Base-by-base conservation (phyloP, 2,888 invertebrate species). In the Napeogenes inachia region DNA sequence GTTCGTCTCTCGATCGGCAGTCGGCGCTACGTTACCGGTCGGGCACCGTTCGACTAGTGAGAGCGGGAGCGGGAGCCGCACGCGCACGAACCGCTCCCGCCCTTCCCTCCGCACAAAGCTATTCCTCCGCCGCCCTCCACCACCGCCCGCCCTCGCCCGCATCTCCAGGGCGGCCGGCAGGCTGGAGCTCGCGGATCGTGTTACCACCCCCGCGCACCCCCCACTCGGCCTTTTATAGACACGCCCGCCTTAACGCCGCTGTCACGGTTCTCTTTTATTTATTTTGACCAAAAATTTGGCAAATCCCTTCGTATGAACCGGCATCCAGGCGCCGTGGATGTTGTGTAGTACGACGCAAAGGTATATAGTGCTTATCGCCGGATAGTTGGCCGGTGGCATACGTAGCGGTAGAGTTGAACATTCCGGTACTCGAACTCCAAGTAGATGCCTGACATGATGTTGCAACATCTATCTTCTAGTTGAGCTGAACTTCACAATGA, bases 21-120 rank as follows among this genome's bases (percentile, higher is more conserved):
- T 89, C 89, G 89, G 88, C 89, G 89, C 89, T 88, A 89, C 89
- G 89, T 89, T 90, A 89, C 89, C 89, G 89, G 89, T 89, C 89
- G 89, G 89, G 89, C 89, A 89, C 89, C 89, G 89, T 89, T 89
- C 89, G 89, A 89, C 89, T 89, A 89, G 89, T 89, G 89, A 90
- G 89, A 84, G 87, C 87, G 88, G 81, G 85, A 77, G 85, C 85
- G 82, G 76, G 76, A 72, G 77, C 80, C 82, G 84, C 81, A 77
- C 80, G 82, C 84, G 82, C 86, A 79, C 70, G 71, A 75, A 66
- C 74, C 71, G 70, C 71, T 68, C 72, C 74, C 68, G 72, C 66
- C 67, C 71, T 68, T 66, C 64, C 69, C 70, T 70, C 73, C 67
- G 65, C 70, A 30, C 50, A 3, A 45, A 65, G 68, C 61, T 59